These are phyloP conservation scores for Apus apus DNA, from an alignment of 2,113 vertebrate species.

Conservation along the genomic window DNA sequence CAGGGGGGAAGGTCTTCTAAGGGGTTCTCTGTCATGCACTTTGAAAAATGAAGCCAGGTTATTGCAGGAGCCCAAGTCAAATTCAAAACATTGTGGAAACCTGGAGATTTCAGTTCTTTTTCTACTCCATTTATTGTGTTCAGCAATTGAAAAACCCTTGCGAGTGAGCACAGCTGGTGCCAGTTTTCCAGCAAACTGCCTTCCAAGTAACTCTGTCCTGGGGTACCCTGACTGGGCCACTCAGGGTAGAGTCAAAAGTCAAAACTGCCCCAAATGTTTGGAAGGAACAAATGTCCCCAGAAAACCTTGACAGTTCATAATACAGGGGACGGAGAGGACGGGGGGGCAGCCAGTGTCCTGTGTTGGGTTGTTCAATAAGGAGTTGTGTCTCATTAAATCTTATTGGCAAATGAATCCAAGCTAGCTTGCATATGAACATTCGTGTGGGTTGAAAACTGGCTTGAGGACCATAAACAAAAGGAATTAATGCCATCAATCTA, in stretches of 20 bases:
- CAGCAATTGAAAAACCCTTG: neutral
- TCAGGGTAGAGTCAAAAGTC: neutral
- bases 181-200: neutral
- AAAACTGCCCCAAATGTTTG: neutral
- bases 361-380: neutral
- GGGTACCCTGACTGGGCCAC: neutral
- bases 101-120: neutral
- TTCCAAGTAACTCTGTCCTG: neutral
- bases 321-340: neutral
- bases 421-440: constrained; percentile 19
- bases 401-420: constrained; percentile 20
- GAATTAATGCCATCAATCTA: constrained; percentile 56
- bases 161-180: neutral
- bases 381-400: constrained; percentile 13
- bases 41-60: neutral
- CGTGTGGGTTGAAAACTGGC: constrained; percentile 61
- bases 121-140: neutral
- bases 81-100: neutral
- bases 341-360: neutral
- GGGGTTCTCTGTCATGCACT: neutral
- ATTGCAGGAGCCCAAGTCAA: neutral
- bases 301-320: neutral
- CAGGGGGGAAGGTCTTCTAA: neutral
- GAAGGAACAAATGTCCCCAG: neutral
- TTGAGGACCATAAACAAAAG: constrained; percentile 61